Evolutionary conservation across 2,113 vertebrate genomes (phyloP), one percentile per base, ranked within the genome.

Genomic region (Podarcis muralis): DNA sequence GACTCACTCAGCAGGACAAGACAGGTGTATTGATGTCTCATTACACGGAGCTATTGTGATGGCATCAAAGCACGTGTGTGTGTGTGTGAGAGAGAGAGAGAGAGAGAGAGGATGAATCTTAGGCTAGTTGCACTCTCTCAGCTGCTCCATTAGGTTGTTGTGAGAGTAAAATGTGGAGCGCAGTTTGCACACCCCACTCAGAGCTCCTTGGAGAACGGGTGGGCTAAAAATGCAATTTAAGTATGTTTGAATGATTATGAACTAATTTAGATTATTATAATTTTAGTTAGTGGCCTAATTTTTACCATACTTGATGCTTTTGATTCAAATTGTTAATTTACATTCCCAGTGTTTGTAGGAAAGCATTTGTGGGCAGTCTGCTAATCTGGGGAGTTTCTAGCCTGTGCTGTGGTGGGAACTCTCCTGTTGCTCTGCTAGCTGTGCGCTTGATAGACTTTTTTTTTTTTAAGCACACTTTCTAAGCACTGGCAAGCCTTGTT

Each of bases 351-450:
- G 20, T 16, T 40, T 15, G 37, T 27, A 2, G 37, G 35, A 72
- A 78, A 53, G 8, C 12, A 16, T 3, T 86, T 27, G 48, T 53
- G 48, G 48, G 43, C 5, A 57, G 72, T 84, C 32, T 84, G 20
- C 62, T 43, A 30, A 3, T 62, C 32, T 59, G 82, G 72, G 57
- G n/a, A 87, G 25, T 43, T 80, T 87, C 80, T n/a, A 37, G 88
- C 87, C 77, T 89, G 83, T 89, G 65, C 30, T 84, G 87, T 91
- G 53, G 16, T 37, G 27, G 85, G 88, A 40, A 87, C 7, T 81
- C 35, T 23, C 59, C 25, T 1, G 62, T 20, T 83, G 66, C 8
- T 71, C 40, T 81, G n/a, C 35, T 71, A 27, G 78, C 30, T 85
- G n/a, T 37, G 22, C 23, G 66, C 48, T 86, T 72, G 69, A 22